Base-by-base conservation (phyloP, 2,113 vertebrate genomes). In the Vulpes ferrilata region DNA sequence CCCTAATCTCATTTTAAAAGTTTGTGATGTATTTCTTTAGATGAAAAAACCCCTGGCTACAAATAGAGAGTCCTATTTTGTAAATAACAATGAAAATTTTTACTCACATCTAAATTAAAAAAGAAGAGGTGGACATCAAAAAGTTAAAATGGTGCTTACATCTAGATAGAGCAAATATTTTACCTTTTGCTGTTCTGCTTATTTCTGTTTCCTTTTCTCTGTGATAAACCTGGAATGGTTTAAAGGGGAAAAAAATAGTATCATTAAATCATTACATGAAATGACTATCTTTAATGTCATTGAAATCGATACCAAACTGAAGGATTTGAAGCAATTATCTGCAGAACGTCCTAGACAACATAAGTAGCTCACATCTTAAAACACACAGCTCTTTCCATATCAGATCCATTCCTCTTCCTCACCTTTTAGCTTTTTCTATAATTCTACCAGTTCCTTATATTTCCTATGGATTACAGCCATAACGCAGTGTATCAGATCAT, bases 191-290 rank as follows among this genome's bases (percentile, higher is more conserved):
- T 16, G 82, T 86, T 87, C 23, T 43, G 53, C 7, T 82, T 25
- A 57, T 80, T 51, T 82, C 59, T 80, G 87, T 97, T 86, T 38
- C 91, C 48, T 22, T 53, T 86, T 92, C 69, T 90, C 43, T 73
- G 82, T 4, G 88, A 35, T 67, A 67, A 71, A 73, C 43, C 84
- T 27, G 20, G 43, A 93, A 78, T 73, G 30, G 79, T 59, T 90
- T 82, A 60, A 87, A 82, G 59, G 55, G 51, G 22, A 73, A 67
- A 83, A 83, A 60, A 65, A 73, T 43, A 64, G 32, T 65, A 60
- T 80, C 64, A 94, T 94, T 60, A 20, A 88, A 53, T 43, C 22
- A 27, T 69, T 76, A 59, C 53, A 65, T 32, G 62, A 95, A 86
- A 20, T 38, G n/a, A 64, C 22, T 19, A 55, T 69, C 20, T 93